phyloP scores from a whole-genome alignment of 2,888 invertebrate species.

The Diploptera punctata region DNA sequence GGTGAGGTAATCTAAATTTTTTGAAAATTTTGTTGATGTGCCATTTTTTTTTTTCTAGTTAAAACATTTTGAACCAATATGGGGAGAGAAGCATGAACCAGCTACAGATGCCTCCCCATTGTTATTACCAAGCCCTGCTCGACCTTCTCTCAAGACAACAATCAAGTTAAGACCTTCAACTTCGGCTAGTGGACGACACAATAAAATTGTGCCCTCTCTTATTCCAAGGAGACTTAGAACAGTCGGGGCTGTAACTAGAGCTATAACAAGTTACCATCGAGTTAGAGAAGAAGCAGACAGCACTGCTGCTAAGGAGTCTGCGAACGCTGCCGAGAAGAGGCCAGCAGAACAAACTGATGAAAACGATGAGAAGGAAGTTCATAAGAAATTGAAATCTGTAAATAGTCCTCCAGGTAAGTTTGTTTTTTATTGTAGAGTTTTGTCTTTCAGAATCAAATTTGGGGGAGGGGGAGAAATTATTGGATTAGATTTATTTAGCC shows the following conservation, averaged over 20 bases:
- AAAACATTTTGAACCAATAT: conserved; percentile 95
- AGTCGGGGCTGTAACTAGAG: conserved; percentile 68
- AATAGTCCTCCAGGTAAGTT: conserved; percentile 1
- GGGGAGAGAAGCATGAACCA: conserved; percentile 75
- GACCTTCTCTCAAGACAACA: conserved; percentile 71
- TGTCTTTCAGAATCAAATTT: too few relatives aligned
- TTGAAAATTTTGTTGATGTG: too few relatives aligned
- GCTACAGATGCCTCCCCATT: conserved; percentile 37
- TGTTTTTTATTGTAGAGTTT: too few relatives aligned
- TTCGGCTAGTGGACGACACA: conserved; percentile 53
- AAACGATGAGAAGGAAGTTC: not conserved
- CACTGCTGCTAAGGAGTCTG: conserved; percentile 3
- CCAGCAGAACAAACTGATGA: conserved; percentile 7
- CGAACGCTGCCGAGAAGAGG: not conserved
- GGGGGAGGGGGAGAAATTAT: too few relatives aligned
- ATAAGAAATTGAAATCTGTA: conserved; percentile 6
- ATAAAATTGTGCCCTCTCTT: conserved; percentile 22
- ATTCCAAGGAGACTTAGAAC: conserved; percentile 29
- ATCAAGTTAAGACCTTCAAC: conserved; percentile 69
- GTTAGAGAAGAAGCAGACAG: conserved; percentile 50
- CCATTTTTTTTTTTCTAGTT: conserved; percentile 56
- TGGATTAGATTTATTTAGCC: too few relatives aligned
- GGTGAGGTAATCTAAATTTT: too few relatives aligned
- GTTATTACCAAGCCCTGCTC: conserved; percentile 46
- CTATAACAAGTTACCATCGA: conserved; percentile 59